Evolutionary conservation across 2,113 vertebrate species (phyloP), one percentile per base, ranked within the genome.

Genomic region (Recurvirostra avosetta): DNA sequence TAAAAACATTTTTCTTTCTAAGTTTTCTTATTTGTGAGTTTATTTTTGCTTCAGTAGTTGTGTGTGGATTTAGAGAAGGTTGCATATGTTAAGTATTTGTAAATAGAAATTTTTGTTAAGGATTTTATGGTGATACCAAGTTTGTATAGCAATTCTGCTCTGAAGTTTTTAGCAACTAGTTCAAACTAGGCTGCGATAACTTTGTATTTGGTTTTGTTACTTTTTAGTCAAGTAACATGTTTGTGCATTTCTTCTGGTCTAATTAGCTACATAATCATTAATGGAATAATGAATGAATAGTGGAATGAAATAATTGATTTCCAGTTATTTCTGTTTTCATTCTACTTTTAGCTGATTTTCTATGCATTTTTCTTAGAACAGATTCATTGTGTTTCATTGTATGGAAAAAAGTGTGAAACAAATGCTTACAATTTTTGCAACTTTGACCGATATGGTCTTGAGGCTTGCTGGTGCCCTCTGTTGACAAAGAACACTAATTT

Each of bases 381-480:
- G 8, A 23, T 72, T 30, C 20, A 67, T 80, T 87, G 20, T 1
- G 0, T 30, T 72, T 45, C 27, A 29, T 73, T 0, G 0, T 50
- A 13, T 3, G 29, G 63, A 17, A 59, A 77, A 86, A 82, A 23
- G 12, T 13, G 23, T 47, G 26, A 43, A 32, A 75, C 8, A 34
- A 32, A 23, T 41, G 18, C 52, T 90, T 52, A 12, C 2, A 10
- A 4, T 45, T 73, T 40, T 26, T 73, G 43, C 34, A 26, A 0
- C 45, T 70, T 50, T 65, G 38, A 36, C 41, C 8, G 1, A 7
- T 22, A 8, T 20, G 26, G 20, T 75, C 38, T 26, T 12, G 32
- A 76, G 80, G 72, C 6, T 67, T 83, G 47, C 38, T 89, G 72
- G 71, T 89, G 85, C 76, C 81, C 72, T 89, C 88, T 89, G 85